Base-by-base conservation (phyloP, 2,113 vertebrate genomes). In the Oncorhynchus mykiss region DNA sequence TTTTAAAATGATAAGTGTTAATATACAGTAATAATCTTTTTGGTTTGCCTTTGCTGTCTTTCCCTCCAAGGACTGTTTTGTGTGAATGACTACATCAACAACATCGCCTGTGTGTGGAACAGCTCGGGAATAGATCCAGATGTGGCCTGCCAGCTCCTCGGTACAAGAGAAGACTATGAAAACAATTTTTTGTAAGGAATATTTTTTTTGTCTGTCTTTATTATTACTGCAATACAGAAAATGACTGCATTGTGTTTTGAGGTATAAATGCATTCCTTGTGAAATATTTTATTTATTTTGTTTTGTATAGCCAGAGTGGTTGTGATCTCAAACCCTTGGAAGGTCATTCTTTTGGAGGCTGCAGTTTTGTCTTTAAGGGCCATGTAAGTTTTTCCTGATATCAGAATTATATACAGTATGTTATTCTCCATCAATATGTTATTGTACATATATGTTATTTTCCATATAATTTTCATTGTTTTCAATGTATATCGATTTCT, bases 91-190 rank as follows among this genome's bases (percentile, higher is more conserved):
- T 83, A 78, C 7, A 14, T 89, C 71, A 82, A 18, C 1, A 90
- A 80, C 1, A 64, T 92, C 80, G 92, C 67, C 80, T 93, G 92
- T 16, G 74, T 60, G 0, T 90, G 90, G 88, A 80, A 51, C 74
- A 9, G 77, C 66, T 65, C 78, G 3, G 3, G 9, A 0, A 0
- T 1, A 16, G 72, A 31, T 49, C 49, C 70, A 4, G 67, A 31
- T 4, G 59, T 2, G 1, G 65, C 76, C 75, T 93, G 91, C 24
- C 71, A 20, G 71, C 73, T 92, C 69, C 3, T 12, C 0, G 77
- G 80, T 2, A 9, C 1, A 2, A 80, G 20, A 65, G 20, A 0
- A 3, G n/a, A 0, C 25, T n/a, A 49, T 39, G 16, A 11, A 2
- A 1, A 2, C 0, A 2, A 6, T 22, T 0, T 13, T 14, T 4